Evolutionary conservation across 1,140 invertebrate genomes (phyloP).

Genomic region (Bombyx mandarina): DNA sequence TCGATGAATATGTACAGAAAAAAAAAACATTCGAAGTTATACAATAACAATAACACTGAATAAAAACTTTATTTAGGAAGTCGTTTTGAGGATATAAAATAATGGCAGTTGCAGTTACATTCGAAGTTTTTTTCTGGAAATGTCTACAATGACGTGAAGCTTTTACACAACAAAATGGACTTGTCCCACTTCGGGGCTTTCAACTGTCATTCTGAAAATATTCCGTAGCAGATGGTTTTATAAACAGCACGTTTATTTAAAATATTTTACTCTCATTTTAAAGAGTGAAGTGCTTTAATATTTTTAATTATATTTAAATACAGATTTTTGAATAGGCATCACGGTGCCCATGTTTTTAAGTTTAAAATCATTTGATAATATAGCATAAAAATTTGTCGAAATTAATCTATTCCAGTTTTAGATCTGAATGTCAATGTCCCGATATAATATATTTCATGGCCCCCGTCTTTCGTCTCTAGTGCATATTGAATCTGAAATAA

Average conservation of each 20-base stretch:
- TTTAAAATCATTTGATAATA: not conserved
- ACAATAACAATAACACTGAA: too few relatives aligned
- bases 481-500: conserved; percentile 65
- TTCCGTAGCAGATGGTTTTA: not conserved
- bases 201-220: conserved; percentile 16
- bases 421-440: conserved; percentile 28
- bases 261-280: too few relatives aligned
- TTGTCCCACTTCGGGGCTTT: conserved; percentile 31
- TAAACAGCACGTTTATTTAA: not conserved
- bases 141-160: conserved; percentile 8
- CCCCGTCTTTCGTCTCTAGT: conserved; percentile 33
- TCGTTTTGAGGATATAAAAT: too few relatives aligned
- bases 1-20: too few relatives aligned
- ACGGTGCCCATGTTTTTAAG: not conserved
- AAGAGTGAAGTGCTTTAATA: too few relatives aligned
- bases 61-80: too few relatives aligned
- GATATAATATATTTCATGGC: conserved; percentile 45
- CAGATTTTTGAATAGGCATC: too few relatives aligned
- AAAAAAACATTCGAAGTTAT: too few relatives aligned
- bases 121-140: too few relatives aligned
- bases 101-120: too few relatives aligned
- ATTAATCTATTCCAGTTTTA: conserved; percentile 1
- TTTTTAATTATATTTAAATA: too few relatives aligned
- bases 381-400: not conserved
- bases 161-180: conserved; percentile 22